phyloP scores from a whole-genome alignment of 2,113 vertebrate species.

The Hypocryptadius cinnamomeus region DNA sequence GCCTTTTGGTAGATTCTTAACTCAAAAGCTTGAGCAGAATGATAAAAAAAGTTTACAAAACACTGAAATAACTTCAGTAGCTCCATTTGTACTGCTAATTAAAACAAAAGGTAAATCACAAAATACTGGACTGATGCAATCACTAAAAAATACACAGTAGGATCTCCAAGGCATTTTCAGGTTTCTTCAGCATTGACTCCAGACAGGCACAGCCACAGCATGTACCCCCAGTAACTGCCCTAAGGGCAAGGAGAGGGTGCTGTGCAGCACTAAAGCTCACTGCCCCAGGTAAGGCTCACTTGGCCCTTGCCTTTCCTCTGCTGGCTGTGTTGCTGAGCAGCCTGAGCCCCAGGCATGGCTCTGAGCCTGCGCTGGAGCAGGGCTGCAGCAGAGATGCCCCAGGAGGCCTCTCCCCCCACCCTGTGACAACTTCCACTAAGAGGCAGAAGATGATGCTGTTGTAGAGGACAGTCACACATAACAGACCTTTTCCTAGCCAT shows the following conservation, averaged over 20 bases:
- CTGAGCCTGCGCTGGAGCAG: background rate
- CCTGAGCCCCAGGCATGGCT: background rate
- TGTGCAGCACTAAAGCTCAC: background rate
- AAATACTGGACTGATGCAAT: background rate
- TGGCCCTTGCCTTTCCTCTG: background rate
- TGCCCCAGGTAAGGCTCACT: background rate
- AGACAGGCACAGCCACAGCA: background rate
- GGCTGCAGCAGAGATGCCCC: background rate
- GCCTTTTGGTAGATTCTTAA: background rate
- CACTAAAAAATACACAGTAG: background rate
- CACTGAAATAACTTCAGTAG: background rate
- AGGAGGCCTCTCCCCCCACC: background rate
- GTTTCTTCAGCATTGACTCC: background rate
- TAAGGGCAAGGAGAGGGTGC: too few species aligned
- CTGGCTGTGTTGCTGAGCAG: background rate
- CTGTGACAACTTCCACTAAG: fast-evolving
- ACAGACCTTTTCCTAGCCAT: background rate
- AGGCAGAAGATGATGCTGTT: background rate
- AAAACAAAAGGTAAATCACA: background rate
- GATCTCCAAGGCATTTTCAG: background rate
- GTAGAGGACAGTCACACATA: fast-evolving
- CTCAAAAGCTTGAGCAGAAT: background rate
- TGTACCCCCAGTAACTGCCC: fast-evolving
- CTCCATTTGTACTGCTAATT: background rate
- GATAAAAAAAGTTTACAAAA: background rate